Evolutionary conservation across 2,888 invertebrate species (phyloP).

Genomic region (Xiphydria camelus): DNA sequence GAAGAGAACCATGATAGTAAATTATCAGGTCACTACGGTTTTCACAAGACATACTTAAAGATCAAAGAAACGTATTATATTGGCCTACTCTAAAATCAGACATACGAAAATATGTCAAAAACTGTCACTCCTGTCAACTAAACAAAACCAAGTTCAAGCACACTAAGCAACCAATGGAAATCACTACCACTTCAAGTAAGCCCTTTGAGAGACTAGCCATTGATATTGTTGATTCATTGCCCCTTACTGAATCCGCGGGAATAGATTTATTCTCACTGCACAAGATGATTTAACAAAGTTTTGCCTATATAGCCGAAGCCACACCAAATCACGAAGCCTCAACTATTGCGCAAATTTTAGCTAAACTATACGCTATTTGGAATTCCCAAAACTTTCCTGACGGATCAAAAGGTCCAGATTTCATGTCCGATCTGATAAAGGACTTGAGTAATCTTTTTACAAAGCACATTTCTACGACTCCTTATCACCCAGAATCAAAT

Average conservation of each 20-base stretch:
- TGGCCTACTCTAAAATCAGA: conserved; percentile 19
- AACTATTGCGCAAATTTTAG: background rate
- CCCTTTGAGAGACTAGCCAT: conserved; percentile 7
- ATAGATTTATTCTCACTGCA: too few species aligned
- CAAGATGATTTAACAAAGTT: too few species aligned
- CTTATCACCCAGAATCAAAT: conserved; percentile 37
- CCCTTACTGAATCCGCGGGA: too few species aligned
- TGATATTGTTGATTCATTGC: conserved; percentile 7
- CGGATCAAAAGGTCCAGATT: conserved; percentile 33
- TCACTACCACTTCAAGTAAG: background rate
- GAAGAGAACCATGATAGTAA: conserved; percentile 16
- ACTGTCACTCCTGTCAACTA: conserved; percentile 17
- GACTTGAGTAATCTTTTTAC: conserved; percentile 34
- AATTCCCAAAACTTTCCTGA: conserved; percentile 29
- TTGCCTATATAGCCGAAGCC: too few species aligned
- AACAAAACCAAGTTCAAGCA: conserved; percentile 10
- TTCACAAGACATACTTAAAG: conserved; percentile 13
- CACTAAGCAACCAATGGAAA: conserved; percentile 15
- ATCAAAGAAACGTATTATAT: conserved; percentile 11
- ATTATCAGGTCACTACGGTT: too few species aligned
- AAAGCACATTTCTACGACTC: conserved; percentile 32
- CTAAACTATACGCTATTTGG: conserved; percentile 30
- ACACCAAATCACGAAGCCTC: too few species aligned
- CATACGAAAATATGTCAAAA: conserved; percentile 12
- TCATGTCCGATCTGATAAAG: conserved; percentile 31